phyloP scores from a whole-genome alignment of 2,113 vertebrate species.

The Micronycteris hirsuta region DNA sequence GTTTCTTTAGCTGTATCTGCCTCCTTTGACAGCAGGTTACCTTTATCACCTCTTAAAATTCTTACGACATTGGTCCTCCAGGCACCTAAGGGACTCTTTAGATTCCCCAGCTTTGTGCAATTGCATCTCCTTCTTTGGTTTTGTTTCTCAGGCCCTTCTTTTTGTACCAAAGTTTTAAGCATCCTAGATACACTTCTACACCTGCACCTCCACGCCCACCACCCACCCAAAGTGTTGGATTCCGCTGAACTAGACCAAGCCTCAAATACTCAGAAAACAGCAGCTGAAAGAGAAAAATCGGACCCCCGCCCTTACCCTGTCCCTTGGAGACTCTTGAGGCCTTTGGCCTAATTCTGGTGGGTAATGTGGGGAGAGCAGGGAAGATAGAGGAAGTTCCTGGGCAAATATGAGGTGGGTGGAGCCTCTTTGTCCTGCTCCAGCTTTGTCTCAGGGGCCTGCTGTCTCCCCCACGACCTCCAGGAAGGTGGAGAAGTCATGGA shows the following conservation, averaged over 20 bases:
- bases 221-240: neutral
- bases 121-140: neutral
- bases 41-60: slow-evolving; percentile 65
- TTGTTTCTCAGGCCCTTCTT: neutral
- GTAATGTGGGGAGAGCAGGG: neutral
- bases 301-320: neutral
- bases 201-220: neutral
- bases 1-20: slow-evolving; percentile 51
- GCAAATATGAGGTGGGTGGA: neutral
- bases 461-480: neutral
- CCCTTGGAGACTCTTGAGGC: neutral
- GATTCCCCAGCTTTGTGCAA: neutral
- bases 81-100: neutral
- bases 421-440: neutral
- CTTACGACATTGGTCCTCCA: neutral
- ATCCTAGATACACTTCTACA: neutral
- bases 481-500: neutral
- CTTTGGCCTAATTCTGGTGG: neutral
- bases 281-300: slow-evolving; percentile 32
- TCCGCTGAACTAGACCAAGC: neutral
- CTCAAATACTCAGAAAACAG: slow-evolving; percentile 22
- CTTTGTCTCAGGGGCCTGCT: neutral
- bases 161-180: neutral
- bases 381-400: neutral
- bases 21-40: slow-evolving; percentile 64